Conservation (phyloP, 1,140 invertebrate species). For the Heliothis subflexa region DNA sequence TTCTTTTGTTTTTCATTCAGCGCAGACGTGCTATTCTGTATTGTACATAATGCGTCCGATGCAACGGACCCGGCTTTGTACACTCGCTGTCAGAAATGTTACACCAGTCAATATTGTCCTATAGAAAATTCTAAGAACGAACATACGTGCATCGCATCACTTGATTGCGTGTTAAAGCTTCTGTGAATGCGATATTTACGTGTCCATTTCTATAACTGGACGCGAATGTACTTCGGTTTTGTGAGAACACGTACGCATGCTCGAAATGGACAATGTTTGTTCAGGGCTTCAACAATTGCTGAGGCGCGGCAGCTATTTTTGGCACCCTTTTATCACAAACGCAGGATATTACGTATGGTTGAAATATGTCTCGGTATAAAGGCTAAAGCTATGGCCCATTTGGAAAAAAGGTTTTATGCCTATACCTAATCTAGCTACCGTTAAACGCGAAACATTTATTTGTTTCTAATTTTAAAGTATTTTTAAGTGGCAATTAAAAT, state of each 20-base stretch:
- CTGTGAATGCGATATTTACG: not conserved
- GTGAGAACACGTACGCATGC: not conserved
- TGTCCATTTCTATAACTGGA: not conserved
- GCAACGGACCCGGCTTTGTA: slow-evolving; percentile 41
- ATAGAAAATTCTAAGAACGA: slow-evolving; percentile 2
- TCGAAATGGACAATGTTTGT: slow-evolving; percentile 4
- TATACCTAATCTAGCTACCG: too few relatives aligned
- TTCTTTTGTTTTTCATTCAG: slow-evolving; percentile 43
- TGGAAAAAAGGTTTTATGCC: too few relatives aligned
- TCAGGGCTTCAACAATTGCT: slow-evolving; percentile 3
- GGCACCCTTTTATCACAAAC: not conserved
- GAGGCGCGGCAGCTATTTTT: not conserved
- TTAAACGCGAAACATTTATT: too few relatives aligned
- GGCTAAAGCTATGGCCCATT: not conserved
- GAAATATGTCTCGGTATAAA: not conserved
- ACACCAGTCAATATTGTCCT: not conserved
- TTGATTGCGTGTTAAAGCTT: slow-evolving; percentile 3
- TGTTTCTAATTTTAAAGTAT: too few relatives aligned
- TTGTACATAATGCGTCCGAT: slow-evolving; percentile 49
- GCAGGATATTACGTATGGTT: not conserved
- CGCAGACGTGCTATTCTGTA: slow-evolving; percentile 37
- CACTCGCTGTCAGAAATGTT: slow-evolving; percentile 36
- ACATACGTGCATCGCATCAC: not conserved
- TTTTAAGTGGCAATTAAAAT: too few relatives aligned
- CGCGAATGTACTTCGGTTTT: not conserved